phyloP scores from a whole-genome alignment of 2,113 vertebrate species.

The Myodes glareolus region DNA sequence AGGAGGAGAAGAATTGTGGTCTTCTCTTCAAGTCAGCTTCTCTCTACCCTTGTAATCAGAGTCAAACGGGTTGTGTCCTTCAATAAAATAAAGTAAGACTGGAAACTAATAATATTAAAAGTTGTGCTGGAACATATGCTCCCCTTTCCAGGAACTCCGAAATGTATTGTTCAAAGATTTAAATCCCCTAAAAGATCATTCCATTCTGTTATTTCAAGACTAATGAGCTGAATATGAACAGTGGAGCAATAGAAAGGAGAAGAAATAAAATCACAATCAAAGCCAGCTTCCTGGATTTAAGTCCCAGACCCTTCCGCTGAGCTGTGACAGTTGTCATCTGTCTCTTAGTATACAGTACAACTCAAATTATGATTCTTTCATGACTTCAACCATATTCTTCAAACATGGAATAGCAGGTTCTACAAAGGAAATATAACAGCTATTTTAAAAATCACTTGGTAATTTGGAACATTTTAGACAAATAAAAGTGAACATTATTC shows the following conservation, averaged over 20 bases:
- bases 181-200: slow-evolving; percentile 68
- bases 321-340: slow-evolving; percentile 36
- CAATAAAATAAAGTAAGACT: slow-evolving; percentile 52
- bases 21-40: neutral
- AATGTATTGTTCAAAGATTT: slow-evolving; percentile 24
- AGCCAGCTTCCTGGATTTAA: slow-evolving; percentile 10
- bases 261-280: neutral
- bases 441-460: slow-evolving; percentile 72
- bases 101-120: slow-evolving; percentile 56
- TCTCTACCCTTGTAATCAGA: neutral
- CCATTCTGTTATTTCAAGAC: slow-evolving; percentile 20
- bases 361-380: slow-evolving; percentile 31
- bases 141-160: slow-evolving; percentile 53
- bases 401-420: neutral
- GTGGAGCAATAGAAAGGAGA: neutral
- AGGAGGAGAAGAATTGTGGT: neutral
- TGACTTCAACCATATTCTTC: neutral
- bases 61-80: slow-evolving; percentile 30
- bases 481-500: slow-evolving; percentile 60
- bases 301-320: neutral
- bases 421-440: slow-evolving; percentile 12
- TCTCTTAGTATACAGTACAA: neutral
- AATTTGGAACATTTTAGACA: slow-evolving; percentile 58
- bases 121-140: slow-evolving; percentile 69
- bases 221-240: slow-evolving; percentile 59